Base-by-base conservation (phyloP, 2,888 invertebrate genomes). In the Electrophaes corylata region DNA sequence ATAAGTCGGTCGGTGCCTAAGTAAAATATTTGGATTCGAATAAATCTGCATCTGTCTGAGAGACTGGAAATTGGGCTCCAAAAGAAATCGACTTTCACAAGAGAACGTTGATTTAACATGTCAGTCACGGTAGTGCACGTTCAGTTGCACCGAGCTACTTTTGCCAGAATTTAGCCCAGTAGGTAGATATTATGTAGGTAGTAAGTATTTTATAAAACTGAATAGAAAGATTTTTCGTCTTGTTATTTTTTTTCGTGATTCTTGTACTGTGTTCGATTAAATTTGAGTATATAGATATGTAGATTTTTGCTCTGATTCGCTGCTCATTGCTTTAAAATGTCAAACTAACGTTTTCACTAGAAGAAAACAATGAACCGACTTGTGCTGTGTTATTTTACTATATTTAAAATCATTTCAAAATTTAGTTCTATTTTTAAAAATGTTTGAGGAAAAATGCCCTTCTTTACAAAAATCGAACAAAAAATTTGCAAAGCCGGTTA, bases 41-140 rank as follows among this genome's bases (percentile, higher is more conserved):
- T 16, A 37, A 6, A 37, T 37, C 10, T 37, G 16, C 16, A 37
- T 10, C 10, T 37, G 37, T 44, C 40, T 33, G 47, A 57, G 41
- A 56, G 47, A 56, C 31, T 62, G 50, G 35, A 60, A 65, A 60
- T 62, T 61, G 65, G 61, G 67, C 61, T 67, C 61, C 58, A 65
- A 75, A 75, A 68, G 70, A 74, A 74, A 71, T 73, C 74, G 65
- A 72, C 79, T 82, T 82, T 82, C 81, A 70, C 72, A 67, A 58
- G 62, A 57, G 61, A 63, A 54, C 65, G 68, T 66, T 55, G 61
- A 64, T 64, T 73, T 67, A 65, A 62, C 60, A 75, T 72, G 72
- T 72, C 64, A 78, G 76, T 81, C 80, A 82, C 79, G 78, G 67
- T 53, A 71, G 37, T 62, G 64, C 62, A 61, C 61, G 57, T 63